A percentile compares a stretch with the other conserved stretches of the same genome.
Conservation (phyloP, 2,113 vertebrate species). For the Empidonax traillii region DNA sequence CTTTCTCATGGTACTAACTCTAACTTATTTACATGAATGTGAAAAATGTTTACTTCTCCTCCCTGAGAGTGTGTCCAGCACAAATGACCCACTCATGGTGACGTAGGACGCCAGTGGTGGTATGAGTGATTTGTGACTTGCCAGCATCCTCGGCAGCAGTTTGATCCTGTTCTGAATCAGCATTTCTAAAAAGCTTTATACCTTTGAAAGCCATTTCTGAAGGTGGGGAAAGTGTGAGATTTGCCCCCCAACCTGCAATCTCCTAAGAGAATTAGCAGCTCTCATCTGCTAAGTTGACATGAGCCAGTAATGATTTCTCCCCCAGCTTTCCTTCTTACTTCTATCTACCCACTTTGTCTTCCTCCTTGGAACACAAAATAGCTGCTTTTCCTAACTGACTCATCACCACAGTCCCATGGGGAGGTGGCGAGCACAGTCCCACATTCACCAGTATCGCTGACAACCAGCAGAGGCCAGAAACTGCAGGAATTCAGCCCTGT, state of each 20-base stretch:
- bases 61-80: background rate
- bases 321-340: background rate
- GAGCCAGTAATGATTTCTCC: background rate
- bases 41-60: background rate
- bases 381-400: background rate
- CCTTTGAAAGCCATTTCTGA: background rate
- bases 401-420: fast-evolving
- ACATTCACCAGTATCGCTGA: background rate
- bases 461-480: background rate
- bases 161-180: background rate
- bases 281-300: background rate
- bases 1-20: background rate
- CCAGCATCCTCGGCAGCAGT: background rate
- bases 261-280: background rate
- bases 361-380: background rate
- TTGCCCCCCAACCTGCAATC: fast-evolving
- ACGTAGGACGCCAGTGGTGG: too few relatives aligned
- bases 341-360: background rate
- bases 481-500: background rate
- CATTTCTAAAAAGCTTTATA: background rate
- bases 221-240: background rate
- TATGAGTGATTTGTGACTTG: fast-evolving
- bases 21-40: background rate
- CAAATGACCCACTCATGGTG: background rate
- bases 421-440: fast-evolving